Base-by-base conservation (phyloP, 2,797 vertebrate genomes). In the Hafferia zeledoni region DNA sequence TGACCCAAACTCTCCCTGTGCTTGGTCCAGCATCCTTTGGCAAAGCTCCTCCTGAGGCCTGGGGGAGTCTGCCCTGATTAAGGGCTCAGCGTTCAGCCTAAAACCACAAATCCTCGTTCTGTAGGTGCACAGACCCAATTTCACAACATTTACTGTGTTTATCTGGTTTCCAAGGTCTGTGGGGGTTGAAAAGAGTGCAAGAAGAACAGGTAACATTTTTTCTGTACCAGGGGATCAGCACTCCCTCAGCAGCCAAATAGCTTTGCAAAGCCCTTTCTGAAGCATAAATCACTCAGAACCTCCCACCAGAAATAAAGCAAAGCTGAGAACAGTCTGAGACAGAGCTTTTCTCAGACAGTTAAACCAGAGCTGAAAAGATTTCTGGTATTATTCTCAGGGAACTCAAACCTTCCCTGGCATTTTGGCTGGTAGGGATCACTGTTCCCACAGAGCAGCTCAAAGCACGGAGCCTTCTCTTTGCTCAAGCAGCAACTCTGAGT, bases 1-100 rank as follows among this genome's bases (percentile, higher is more conserved):
- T 96, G 94, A 95, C 93, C 92, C 93, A 94, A 91, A 89, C 92
- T 94, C 92, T 93, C 91, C 80, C 92, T 74, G 67, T 84, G 95
- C 74, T 92, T 82, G 94, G 96, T 82, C 94, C 94, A 95, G 88
- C 96, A 95, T 95, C 95, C 93, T 96, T 96, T 96, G 95, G 96
- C 95, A 95, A 91, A 94, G 33, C 92, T 95, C 92, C 89, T 79
- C 23, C 86, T 59, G 93, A 94, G 90, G 91, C 92, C 88, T 88
- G 93, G 64, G 95, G 94, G 95, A 92, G 92, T 87, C 86, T 90
- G 91, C 90, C 93, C 95, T 96, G 92, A 96, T 95, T 96, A 95
- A 92, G 37, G 90, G 68, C 86, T 84, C 81, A 91, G 84, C 76
- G 71, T 77, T 92, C 93, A 86, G 70, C 83, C 88, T 91, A 91